Percentiles rank a stretch among this genome's conserved stretches.
Evolutionary conservation across 2,797 vertebrate species (phyloP).

Genomic region (Acrossocheilus fasciatus): DNA sequence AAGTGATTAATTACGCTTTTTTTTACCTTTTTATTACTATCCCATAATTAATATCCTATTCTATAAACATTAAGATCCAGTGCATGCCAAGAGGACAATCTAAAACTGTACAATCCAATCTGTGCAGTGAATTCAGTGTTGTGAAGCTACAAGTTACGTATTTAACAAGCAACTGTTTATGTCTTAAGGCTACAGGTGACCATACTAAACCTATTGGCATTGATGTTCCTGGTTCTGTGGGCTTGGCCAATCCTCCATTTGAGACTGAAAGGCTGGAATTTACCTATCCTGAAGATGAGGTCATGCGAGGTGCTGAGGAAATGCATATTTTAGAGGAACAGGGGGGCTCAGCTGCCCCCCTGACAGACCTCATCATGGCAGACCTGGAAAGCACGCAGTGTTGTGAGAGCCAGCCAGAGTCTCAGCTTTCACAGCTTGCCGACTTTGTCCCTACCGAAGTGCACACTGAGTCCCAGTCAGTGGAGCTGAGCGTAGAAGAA

Average conservation of each 20-base stretch:
- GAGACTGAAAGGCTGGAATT: slow-evolving; percentile 45
- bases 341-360: slow-evolving; percentile 25
- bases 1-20: background rate
- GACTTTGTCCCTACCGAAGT: slow-evolving; percentile 38
- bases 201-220: slow-evolving; percentile 43
- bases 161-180: slow-evolving; percentile 61
- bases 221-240: slow-evolving; percentile 49
- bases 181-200: slow-evolving; percentile 66
- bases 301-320: slow-evolving; percentile 46
- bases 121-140: background rate
- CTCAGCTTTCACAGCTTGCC: slow-evolving; percentile 55
- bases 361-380: slow-evolving; percentile 49
- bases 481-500: slow-evolving; percentile 39
- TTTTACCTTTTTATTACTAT: background rate
- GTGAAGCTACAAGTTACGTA: background rate
- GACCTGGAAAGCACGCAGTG: slow-evolving; percentile 51
- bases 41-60: background rate
- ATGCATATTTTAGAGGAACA: slow-evolving; percentile 39
- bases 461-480: slow-evolving; percentile 44
- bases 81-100: background rate
- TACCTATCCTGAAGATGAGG: slow-evolving; percentile 53
- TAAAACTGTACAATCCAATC: background rate
- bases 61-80: background rate
- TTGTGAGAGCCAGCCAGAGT: slow-evolving; percentile 47
- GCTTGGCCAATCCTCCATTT: slow-evolving; percentile 43